Evolutionary conservation across 2,888 invertebrate genomes (phyloP).

Genomic region (Drosophila dives): DNA sequence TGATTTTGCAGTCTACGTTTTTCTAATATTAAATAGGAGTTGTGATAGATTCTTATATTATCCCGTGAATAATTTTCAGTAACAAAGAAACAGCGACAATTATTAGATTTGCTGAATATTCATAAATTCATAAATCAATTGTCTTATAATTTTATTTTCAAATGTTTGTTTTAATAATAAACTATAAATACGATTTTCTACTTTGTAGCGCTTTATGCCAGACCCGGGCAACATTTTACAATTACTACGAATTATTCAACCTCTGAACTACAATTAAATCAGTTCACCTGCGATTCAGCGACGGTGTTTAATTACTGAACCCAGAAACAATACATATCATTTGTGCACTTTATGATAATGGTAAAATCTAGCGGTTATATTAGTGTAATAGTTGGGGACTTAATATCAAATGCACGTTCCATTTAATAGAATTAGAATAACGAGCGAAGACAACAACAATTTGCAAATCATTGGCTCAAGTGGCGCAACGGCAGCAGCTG

Average conservation of each 20-base stretch:
- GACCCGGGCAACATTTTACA: neutral
- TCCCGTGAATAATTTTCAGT: too few species aligned
- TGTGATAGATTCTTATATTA: too few species aligned
- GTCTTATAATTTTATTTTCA: neutral
- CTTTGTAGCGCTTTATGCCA: neutral
- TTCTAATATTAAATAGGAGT: too few species aligned
- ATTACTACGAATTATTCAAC: neutral
- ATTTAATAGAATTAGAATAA: conserved; percentile 52
- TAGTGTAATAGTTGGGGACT: conserved; percentile 40
- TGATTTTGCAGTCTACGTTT: too few species aligned
- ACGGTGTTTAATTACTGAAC: neutral
- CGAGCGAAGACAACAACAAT: conserved; percentile 34
- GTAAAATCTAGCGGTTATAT: neutral
- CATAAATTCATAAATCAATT: neutral
- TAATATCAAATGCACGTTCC: conserved; percentile 43
- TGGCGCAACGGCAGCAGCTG: neutral
- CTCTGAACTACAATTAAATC: neutral
- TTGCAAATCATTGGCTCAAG: conserved; percentile 30
- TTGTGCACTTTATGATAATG: conserved; percentile 1
- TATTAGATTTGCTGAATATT: too few species aligned
- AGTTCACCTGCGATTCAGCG: neutral
- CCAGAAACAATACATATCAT: neutral
- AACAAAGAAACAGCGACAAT: too few species aligned
- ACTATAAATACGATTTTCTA: neutral
- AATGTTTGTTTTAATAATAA: neutral